Conservation (phyloP, 1,140 invertebrate genomes). For the Drosophila pandora region DNA sequence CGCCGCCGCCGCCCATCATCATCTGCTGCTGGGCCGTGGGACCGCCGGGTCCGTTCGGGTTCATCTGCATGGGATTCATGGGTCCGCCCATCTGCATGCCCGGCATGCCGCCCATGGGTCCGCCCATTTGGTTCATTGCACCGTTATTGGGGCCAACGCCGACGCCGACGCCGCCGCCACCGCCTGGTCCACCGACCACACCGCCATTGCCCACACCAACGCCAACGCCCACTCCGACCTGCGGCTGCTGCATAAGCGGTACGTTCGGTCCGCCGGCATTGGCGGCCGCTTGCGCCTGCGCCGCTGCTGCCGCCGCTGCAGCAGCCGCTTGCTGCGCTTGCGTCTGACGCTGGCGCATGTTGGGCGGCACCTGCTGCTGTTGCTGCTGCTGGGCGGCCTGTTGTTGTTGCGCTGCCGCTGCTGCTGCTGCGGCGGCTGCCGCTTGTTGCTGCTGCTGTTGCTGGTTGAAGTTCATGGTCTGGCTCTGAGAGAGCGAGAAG, state of each 20-base stretch:
- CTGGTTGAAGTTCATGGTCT: slow-evolving; percentile 93
- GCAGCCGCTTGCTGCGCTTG: slow-evolving; percentile 71
- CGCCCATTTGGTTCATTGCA: slow-evolving; percentile 71
- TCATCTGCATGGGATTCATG: slow-evolving; percentile 74
- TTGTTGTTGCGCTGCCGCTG: slow-evolving; percentile 55
- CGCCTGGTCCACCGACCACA: slow-evolving; percentile 36
- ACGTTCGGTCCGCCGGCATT: slow-evolving; percentile 67
- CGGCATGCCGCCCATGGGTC: slow-evolving; percentile 77
- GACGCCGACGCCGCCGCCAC: not conserved
- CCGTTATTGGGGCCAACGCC: slow-evolving; percentile 46
- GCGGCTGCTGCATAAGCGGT: slow-evolving; percentile 62
- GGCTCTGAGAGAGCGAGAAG: slow-evolving; percentile 90
- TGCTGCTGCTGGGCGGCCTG: slow-evolving; percentile 57
- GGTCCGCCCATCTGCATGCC: slow-evolving; percentile 78
- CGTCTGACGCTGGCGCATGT: slow-evolving; percentile 80
- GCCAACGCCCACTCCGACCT: slow-evolving; percentile 30
- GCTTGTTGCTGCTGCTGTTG: slow-evolving; percentile 85
- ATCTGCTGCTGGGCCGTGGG: slow-evolving; percentile 61
- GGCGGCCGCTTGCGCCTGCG: slow-evolving; percentile 71
- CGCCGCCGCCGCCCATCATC: slow-evolving; percentile 69
- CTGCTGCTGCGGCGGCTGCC: slow-evolving; percentile 74
- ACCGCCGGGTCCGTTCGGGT: slow-evolving; percentile 54
- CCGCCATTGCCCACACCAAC: slow-evolving; percentile 46
- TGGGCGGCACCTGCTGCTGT: slow-evolving; percentile 81
- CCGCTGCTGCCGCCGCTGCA: slow-evolving; percentile 68